Percentiles rank a stretch among this genome's conserved stretches.
Evolutionary conservation across 2,888 invertebrate genomes (phyloP).

Genomic region (Dermolepida albohirtum): DNA sequence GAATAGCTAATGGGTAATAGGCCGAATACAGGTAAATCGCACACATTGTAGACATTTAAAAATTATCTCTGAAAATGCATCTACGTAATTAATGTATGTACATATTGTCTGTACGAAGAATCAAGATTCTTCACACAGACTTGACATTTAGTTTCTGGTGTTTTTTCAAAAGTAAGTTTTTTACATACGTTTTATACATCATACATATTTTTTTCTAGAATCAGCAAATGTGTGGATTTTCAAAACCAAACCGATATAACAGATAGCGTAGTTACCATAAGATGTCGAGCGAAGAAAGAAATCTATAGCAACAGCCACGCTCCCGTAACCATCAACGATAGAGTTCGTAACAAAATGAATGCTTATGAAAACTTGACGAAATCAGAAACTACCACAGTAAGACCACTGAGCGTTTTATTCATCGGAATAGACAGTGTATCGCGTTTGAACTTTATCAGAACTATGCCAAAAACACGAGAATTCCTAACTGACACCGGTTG

Average conservation of each 20-base stretch:
- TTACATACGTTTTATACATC: too few relatives aligned
- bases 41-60: too few relatives aligned
- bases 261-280: slow-evolving; percentile 67
- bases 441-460: slow-evolving; percentile 78
- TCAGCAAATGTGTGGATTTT: slow-evolving; percentile 67
- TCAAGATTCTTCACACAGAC: too few relatives aligned
- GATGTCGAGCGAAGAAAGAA: slow-evolving; percentile 61
- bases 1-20: too few relatives aligned
- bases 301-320: slow-evolving; percentile 71
- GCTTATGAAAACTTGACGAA: slow-evolving; percentile 50
- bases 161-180: too few relatives aligned
- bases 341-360: slow-evolving; percentile 62
- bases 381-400: neutral
- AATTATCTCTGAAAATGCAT: too few relatives aligned
- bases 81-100: too few relatives aligned
- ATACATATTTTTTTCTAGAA: slow-evolving; percentile 59
- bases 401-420: slow-evolving; percentile 74
- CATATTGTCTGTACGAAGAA: too few relatives aligned
- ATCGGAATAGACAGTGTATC: slow-evolving; percentile 90
- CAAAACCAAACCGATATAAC: slow-evolving; percentile 58
- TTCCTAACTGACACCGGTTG: slow-evolving; percentile 71
- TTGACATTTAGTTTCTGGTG: too few relatives aligned
- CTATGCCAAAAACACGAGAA: slow-evolving; percentile 78
- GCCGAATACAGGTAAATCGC: too few relatives aligned
- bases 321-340: slow-evolving; percentile 65